These are phyloP conservation scores for Agapetus fuscipes DNA, from an alignment of 2,888 invertebrate genomes.

Conservation along the genomic window DNA sequence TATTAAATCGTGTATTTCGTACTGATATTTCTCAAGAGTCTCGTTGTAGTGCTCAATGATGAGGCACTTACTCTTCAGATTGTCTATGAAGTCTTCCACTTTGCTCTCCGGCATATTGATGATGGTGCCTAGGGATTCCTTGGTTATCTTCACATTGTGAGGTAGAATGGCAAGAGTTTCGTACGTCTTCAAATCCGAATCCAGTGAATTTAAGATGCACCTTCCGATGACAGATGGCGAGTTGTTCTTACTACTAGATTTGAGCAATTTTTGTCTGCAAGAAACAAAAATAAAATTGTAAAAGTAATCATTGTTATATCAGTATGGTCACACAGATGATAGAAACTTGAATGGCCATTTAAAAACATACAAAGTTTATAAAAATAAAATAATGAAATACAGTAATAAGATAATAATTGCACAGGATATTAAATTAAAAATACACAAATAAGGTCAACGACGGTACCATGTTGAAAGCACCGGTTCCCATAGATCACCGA, in stretches of 20 bases:
- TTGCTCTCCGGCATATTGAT: conserved; percentile 35
- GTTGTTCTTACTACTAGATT: neutral
- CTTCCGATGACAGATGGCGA: conserved; percentile 33
- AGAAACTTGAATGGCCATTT: no score
- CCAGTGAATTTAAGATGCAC: conserved; percentile 51
- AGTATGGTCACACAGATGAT: no score
- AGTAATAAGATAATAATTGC: no score
- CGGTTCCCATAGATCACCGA: no score
- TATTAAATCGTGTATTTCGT: conserved; percentile 61
- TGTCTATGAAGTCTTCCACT: conserved; percentile 53
- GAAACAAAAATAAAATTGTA: neutral
- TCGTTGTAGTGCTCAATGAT: conserved; percentile 53
- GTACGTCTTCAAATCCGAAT: conserved; percentile 43
- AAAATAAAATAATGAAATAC: no score
- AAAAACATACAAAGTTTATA: no score
- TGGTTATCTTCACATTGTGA: conserved; percentile 58
- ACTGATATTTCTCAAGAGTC: conserved; percentile 50
- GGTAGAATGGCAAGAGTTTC: conserved; percentile 55
- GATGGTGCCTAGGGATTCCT: conserved; percentile 41
- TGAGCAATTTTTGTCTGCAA: neutral
- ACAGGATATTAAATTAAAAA: no score
- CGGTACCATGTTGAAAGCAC: no score
- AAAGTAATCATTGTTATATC: no score
- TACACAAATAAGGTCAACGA: no score
- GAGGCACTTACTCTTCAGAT: conserved; percentile 56